A percentile compares a stretch with the other conserved stretches of the same genome.
These are phyloP conservation scores for Emmelina monodactyla DNA, from an alignment of 2,888 invertebrate species.

Conservation along the genomic window DNA sequence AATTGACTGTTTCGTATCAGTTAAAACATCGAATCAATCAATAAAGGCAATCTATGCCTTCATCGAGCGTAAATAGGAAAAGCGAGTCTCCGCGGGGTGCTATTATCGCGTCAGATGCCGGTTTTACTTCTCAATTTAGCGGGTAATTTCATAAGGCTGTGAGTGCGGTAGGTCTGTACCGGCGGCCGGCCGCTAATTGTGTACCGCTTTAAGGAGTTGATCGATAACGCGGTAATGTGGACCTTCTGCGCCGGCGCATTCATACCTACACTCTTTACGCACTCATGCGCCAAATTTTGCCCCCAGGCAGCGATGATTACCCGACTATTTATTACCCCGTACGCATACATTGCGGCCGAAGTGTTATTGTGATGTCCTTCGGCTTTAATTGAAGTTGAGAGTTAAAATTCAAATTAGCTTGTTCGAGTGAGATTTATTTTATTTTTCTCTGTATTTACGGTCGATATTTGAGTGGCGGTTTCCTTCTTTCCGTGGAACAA, in stretches of 20 bases:
- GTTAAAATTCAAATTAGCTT: too few relatives aligned
- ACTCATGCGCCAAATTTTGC: background rate
- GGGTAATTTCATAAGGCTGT: constrained; percentile 50
- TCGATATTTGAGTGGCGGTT: too few relatives aligned
- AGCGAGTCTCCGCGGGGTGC: constrained; percentile 27
- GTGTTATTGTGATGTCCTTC: too few relatives aligned
- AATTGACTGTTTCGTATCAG: background rate
- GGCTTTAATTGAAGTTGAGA: too few relatives aligned
- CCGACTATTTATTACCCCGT: background rate
- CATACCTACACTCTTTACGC: too few relatives aligned
- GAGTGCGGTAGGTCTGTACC: constrained; percentile 41
- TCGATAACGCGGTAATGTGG: constrained; percentile 55
- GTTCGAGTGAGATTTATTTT: too few relatives aligned
- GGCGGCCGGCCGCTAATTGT: constrained; percentile 43
- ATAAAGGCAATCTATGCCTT: background rate
- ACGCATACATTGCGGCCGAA: too few relatives aligned
- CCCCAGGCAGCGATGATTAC: background rate
- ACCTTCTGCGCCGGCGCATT: constrained; percentile 33
- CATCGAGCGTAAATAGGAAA: constrained; percentile 36
- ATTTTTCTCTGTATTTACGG: too few relatives aligned
- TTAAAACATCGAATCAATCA: background rate
- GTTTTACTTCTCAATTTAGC: constrained; percentile 57
- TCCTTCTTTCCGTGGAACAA: constrained; percentile 8
- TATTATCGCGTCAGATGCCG: constrained; percentile 46
- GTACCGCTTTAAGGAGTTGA: constrained; percentile 46